Evolutionary conservation across 2,797 vertebrate species (phyloP).

Genomic region (Syndactyla subalaris): DNA sequence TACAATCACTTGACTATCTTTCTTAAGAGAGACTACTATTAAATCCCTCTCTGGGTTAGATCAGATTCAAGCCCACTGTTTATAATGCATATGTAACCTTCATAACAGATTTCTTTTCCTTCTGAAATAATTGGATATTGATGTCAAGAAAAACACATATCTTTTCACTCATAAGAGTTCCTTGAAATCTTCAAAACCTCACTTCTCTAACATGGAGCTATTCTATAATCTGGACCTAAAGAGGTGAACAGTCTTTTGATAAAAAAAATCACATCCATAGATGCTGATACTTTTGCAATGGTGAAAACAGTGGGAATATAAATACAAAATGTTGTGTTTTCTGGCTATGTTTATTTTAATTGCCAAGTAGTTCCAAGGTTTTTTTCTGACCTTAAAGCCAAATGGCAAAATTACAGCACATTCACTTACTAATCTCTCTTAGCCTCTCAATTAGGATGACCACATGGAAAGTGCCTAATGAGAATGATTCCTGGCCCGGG

Average conservation of each 20-base stretch:
- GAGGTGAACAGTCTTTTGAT: neutral
- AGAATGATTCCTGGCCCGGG: neutral
- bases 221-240: neutral
- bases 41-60: neutral
- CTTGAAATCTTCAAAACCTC: neutral
- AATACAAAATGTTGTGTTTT: neutral
- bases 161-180: neutral
- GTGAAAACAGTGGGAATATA: neutral
- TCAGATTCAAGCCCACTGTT: neutral
- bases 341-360: neutral
- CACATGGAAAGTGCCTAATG: neutral
- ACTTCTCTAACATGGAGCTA: neutral
- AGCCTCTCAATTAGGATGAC: neutral
- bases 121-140: conserved; percentile 5
- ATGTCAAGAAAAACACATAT: neutral
- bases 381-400: neutral
- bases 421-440: neutral
- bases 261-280: neutral
- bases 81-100: neutral
- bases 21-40: neutral
- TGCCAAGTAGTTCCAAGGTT: neutral
- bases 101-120: neutral
- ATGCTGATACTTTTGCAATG: neutral
- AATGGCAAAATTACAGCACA: neutral
- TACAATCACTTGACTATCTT: neutral